Evolutionary conservation across 2,797 vertebrate species (phyloP).

Genomic region (Borostomias antarcticus): DNA sequence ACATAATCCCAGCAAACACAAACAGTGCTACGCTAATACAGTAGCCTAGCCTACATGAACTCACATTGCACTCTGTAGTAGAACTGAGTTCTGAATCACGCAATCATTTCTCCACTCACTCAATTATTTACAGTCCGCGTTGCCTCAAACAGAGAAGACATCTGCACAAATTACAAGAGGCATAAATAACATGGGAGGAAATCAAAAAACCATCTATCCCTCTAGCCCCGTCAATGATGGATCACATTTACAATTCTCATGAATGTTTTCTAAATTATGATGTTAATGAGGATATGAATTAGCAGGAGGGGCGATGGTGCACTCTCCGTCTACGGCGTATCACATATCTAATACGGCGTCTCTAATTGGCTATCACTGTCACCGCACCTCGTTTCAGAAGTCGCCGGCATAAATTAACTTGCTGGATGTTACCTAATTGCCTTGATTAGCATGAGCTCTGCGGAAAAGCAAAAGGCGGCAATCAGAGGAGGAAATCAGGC

Average conservation of each 20-base stretch:
- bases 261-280: slow-evolving; percentile 72
- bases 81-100: slow-evolving; percentile 33
- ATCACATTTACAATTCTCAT: slow-evolving; percentile 64
- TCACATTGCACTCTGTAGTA: slow-evolving; percentile 37
- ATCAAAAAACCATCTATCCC: slow-evolving; percentile 42
- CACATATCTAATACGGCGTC: slow-evolving; percentile 49
- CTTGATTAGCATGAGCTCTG: slow-evolving; percentile 66
- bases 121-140: slow-evolving; percentile 52
- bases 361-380: slow-evolving; percentile 75
- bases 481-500: slow-evolving; percentile 50
- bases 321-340: slow-evolving; percentile 62
- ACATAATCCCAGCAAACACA: slow-evolving; percentile 38
- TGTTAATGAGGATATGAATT: slow-evolving; percentile 69
- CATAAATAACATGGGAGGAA: slow-evolving; percentile 54
- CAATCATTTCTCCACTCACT: slow-evolving; percentile 44
- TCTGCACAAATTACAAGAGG: slow-evolving; percentile 64
- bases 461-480: slow-evolving; percentile 46
- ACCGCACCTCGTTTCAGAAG: slow-evolving; percentile 59
- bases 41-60: neutral
- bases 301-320: slow-evolving; percentile 53
- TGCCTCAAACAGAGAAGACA: slow-evolving; percentile 56
- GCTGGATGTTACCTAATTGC: slow-evolving; percentile 67
- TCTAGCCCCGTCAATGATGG: slow-evolving; percentile 59
- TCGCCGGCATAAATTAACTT: slow-evolving; percentile 69
- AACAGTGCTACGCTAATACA: slow-evolving; percentile 18